Base-by-base conservation (phyloP, 2,888 invertebrate species). In the Sinotaia quadrata region DNA sequence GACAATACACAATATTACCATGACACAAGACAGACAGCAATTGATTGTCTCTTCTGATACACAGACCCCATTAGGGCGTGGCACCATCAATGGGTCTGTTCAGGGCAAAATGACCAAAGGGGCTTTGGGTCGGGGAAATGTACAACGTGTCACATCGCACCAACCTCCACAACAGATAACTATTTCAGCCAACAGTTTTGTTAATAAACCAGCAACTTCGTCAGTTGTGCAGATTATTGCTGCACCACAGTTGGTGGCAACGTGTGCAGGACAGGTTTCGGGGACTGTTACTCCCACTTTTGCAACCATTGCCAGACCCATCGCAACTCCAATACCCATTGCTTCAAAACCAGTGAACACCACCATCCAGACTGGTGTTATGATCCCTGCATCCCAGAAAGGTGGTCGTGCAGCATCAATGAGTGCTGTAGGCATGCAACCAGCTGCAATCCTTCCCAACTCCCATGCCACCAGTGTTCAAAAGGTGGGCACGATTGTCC, bases 1-100 rank as follows among this genome's bases (percentile, higher is more conserved):
- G 75, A 84, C 82, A 69, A 82, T 88, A 61, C 86, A 87, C 72
- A 85, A 86, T 65, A 84, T 86, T 69, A 84, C 84, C 59, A 85
- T 87, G 82, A 82, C 82, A 18, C 75, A 75, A 58, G 71, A 81
- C 62, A 79, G 83, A 27, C 83, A 85, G 62, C 81, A 84, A 68
- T 80, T 86, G 31, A 74, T 86, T 47, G 76, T 85, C 73, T 83
- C 85, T 56, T 82, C 85, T 61, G 83, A 85, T 74, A 83, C 80
- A 37, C 83, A 85, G 75, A 83, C 82, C 18, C 78, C 80, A 2
- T 74, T 85, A 10, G 83, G 81, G 2, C 73, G 74, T 44, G 77
- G 78, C 61, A 84, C 81, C 69, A 79, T 79, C 15, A 75, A 78
- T 56, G 85, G 85, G 2, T 76, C 83, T 12, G 75, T 85, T 8